phyloP scores from a whole-genome alignment of 2,888 invertebrate genomes.

The Luperina nickerlii region DNA sequence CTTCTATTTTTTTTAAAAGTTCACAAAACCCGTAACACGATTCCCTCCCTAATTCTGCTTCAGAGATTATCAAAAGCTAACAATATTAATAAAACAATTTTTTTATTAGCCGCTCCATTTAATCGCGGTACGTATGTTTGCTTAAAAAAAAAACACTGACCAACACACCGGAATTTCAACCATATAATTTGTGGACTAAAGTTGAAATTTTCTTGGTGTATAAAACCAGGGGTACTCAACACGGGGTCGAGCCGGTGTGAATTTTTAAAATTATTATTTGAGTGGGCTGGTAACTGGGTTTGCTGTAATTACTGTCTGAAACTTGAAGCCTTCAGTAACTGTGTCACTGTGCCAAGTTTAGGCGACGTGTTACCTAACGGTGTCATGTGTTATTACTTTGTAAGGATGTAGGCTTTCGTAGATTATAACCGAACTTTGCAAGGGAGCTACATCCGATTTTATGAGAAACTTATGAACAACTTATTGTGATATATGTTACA shows the following conservation, averaged over 20 bases:
- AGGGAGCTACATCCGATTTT: slow-evolving; percentile 12
- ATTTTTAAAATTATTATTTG: slow-evolving; percentile 88
- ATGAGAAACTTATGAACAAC: slow-evolving; percentile 13
- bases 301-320: slow-evolving; percentile 78
- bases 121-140: slow-evolving; percentile 72
- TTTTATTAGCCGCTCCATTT: slow-evolving; percentile 80
- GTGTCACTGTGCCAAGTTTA: slow-evolving; percentile 74
- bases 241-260: slow-evolving; percentile 75
- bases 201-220: slow-evolving; percentile 59
- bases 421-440: slow-evolving; percentile 24
- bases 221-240: slow-evolving; percentile 73
- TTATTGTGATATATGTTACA: neutral
- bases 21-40: slow-evolving; percentile 12
- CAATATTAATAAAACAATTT: slow-evolving; percentile 64
- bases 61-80: slow-evolving; percentile 38
- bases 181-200: slow-evolving; percentile 47
- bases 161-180: slow-evolving; percentile 53
- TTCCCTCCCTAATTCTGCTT: slow-evolving; percentile 12
- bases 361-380: slow-evolving; percentile 17
- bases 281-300: slow-evolving; percentile 79
- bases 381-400: slow-evolving; percentile 19
- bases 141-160: slow-evolving; percentile 61
- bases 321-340: slow-evolving; percentile 70
- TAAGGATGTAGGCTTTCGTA: neutral
- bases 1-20: slow-evolving; percentile 12